Conservation (phyloP, 2,888 invertebrate species). For the Tetropium fuscum region DNA sequence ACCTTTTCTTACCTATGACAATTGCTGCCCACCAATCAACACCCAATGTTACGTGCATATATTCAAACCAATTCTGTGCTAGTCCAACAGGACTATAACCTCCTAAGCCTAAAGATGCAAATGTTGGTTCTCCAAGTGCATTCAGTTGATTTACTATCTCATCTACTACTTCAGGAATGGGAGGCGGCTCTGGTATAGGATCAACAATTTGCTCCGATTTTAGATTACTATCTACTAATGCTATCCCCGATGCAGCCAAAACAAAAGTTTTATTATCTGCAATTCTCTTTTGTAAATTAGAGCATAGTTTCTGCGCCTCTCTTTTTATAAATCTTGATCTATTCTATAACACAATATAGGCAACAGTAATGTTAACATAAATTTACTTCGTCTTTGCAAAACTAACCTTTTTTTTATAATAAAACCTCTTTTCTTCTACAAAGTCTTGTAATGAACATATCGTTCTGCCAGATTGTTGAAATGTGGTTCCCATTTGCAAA, state of each 20-base stretch:
- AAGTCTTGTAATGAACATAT: conserved; percentile 23
- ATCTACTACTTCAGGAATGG: conserved; percentile 56
- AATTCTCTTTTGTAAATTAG: conserved; percentile 32
- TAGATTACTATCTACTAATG: conserved; percentile 24
- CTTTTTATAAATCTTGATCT: conserved; percentile 37
- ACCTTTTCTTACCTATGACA: conserved; percentile 74
- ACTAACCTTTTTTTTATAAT: conserved; percentile 30
- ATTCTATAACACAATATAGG: conserved; percentile 26
- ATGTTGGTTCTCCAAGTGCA: conserved; percentile 78
- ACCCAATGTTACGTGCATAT: conserved; percentile 81
- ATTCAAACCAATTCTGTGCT: conserved; percentile 85
- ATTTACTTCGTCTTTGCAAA: not conserved
- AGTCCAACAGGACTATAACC: conserved; percentile 87
- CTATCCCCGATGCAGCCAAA: conserved; percentile 25
- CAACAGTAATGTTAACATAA: conserved; percentile 7
- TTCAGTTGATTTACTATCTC: conserved; percentile 57
- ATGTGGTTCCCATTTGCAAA: conserved; percentile 15
- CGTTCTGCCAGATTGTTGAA: conserved; percentile 20
- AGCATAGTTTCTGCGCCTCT: conserved; percentile 42
- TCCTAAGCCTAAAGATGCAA: conserved; percentile 85
- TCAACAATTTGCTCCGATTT: conserved; percentile 26
- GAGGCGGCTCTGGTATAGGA: conserved; percentile 54
- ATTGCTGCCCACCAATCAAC: conserved; percentile 97
- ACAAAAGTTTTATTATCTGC: conserved; percentile 21
- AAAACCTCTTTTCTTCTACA: conserved; percentile 31